Evolutionary conservation across 2,888 invertebrate genomes (phyloP), one percentile per base, ranked within the genome.

Genomic region (Agonopterix subpropinquella): DNA sequence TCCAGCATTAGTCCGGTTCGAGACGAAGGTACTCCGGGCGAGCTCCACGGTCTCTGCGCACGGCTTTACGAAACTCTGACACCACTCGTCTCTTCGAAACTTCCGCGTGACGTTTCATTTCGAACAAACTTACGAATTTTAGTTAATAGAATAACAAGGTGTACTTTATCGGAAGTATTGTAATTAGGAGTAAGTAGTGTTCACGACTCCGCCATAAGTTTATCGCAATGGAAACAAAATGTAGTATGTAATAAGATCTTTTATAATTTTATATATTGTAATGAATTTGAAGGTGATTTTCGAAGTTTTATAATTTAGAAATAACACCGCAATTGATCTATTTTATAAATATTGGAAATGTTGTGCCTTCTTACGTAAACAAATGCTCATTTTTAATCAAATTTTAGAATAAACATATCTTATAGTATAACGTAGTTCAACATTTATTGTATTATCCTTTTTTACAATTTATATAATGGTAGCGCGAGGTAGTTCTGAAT

Each of bases 1-100:
- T 15, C 10, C 44, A 8, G 11, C 41, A 10, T n/a, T 39, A 3
- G 39, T 39, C n/a, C 4, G 28, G 28, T 7, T 28, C 28, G 18
- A 37, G 44, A 11, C 47, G 47, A 45, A 35, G 44, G 50, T 45
- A 11, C 49, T 41, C 15, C 41, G 35, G 45, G 47, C 49, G 48
- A 55, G 54, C 28, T 28, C 28, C 28, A 28, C 28, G 1, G 67
- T 62, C 58, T 53, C 70, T 77, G 64, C 63, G 82, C 87, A 88
- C 87, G 87, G 87, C 86, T 82, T 66, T 77, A 73, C 83, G 87
- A 85, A 86, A 87, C 87, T 87, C 87, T 74, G 70, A 83, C 75
- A 77, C 78, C 80, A 68, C 80, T 73, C 66, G 67, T 64, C 62
- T 65, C 66, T 70, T 66, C 56, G 59, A 70, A 68, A 71, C 70